Conservation (phyloP, 2,113 vertebrate genomes). For the Cyprinodon brontotheroides region DNA sequence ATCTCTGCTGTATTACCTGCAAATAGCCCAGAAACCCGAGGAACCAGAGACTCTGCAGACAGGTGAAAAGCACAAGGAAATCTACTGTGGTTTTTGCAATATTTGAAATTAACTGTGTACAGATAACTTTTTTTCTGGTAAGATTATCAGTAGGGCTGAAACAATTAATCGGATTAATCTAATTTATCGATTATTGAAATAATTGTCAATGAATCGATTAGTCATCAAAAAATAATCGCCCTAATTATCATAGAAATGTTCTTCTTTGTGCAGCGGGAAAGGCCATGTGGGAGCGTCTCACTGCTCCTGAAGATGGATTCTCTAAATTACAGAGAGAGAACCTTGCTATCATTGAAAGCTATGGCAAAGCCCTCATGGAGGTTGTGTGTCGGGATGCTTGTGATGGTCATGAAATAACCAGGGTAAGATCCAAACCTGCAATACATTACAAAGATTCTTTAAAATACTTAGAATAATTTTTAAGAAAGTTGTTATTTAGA, state of each 20-base stretch:
- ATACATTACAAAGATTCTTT: too few relatives aligned
- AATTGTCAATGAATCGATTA: too few relatives aligned
- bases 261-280: constrained; percentile 79
- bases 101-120: not conserved
- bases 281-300: constrained; percentile 96
- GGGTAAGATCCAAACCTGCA: constrained; percentile 76
- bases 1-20: constrained; percentile 93
- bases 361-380: constrained; percentile 95
- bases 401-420: constrained; percentile 95
- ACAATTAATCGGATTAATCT: too few relatives aligned
- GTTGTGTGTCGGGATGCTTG: constrained; percentile 96
- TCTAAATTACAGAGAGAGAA: constrained; percentile 95
- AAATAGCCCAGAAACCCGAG: constrained; percentile 96
- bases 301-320: constrained; percentile 94
- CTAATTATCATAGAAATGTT: not conserved
- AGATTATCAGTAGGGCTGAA: not conserved
- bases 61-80: constrained; percentile 74
- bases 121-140: not conserved
- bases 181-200: too few relatives aligned
- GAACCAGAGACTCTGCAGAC: constrained; percentile 95
- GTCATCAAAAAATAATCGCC: too few relatives aligned
- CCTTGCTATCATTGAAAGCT: constrained; percentile 94
- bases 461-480: too few relatives aligned
- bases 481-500: too few relatives aligned
- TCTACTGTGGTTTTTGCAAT: not conserved